Evolutionary conservation across 2,888 invertebrate species (phyloP).

Genomic region (Nymphalis polychloros): DNA sequence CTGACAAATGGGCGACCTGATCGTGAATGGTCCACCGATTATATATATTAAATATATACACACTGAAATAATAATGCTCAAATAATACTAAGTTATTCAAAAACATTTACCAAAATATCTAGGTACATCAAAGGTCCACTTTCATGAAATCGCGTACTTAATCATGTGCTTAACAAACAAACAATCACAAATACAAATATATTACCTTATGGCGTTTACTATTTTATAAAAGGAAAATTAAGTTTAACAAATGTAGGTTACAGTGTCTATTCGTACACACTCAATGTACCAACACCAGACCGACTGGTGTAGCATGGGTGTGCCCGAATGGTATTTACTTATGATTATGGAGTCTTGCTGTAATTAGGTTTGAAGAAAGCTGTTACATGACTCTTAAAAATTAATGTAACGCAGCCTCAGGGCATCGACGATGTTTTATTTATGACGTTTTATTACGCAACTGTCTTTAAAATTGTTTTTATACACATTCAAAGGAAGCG

Average conservation of each 20-base stretch:
- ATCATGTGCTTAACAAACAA: background rate
- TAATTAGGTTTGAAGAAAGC: slow-evolving; percentile 37
- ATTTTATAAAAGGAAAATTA: slow-evolving; percentile 9
- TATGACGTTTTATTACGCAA: slow-evolving; percentile 34
- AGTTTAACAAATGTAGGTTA: slow-evolving; percentile 29
- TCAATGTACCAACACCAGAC: slow-evolving; percentile 17
- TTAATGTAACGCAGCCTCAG: slow-evolving; percentile 24
- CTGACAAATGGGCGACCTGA: too few species aligned
- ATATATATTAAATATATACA: too few species aligned
- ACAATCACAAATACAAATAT: too few species aligned
- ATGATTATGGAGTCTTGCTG: slow-evolving; percentile 15
- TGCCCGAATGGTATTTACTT: slow-evolving; percentile 31
- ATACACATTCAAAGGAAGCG: slow-evolving; percentile 4
- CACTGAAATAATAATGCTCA: too few species aligned
- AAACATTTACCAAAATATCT: too few species aligned
- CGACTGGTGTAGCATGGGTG: slow-evolving; percentile 28
- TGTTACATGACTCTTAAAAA: slow-evolving; percentile 35
- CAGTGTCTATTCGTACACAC: slow-evolving; percentile 12
- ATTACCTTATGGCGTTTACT: background rate
- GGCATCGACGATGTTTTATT: slow-evolving; percentile 27
- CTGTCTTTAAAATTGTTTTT: slow-evolving; percentile 23
- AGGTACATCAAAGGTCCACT: too few species aligned
- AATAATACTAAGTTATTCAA: too few species aligned
- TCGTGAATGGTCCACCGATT: too few species aligned
- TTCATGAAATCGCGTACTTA: too few species aligned